Percentiles rank a stretch among this genome's conserved stretches.
phyloP scores from a whole-genome alignment of 1,140 invertebrate species.

The Pseudomyrmex dendroicus region DNA sequence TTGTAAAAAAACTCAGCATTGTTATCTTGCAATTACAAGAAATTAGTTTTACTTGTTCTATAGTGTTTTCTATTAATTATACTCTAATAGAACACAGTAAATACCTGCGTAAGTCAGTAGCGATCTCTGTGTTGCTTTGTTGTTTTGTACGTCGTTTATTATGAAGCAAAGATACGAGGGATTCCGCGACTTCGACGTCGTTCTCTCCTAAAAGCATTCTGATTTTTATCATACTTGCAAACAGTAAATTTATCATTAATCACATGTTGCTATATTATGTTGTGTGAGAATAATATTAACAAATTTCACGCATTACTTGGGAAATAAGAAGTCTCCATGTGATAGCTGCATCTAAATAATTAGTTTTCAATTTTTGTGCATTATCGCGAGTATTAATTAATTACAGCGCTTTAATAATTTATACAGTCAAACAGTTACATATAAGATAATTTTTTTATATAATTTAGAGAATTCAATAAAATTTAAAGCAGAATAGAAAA shows the following conservation, averaged over 20 bases:
- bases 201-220: conserved; percentile 87
- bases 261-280: not conserved
- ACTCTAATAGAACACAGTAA: conserved; percentile 1
- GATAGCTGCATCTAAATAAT: conserved; percentile 9
- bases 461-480: conserved; percentile 19
- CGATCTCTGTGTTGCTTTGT: conserved; percentile 70
- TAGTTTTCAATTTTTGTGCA: conserved; percentile 1
- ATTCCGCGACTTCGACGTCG: conserved; percentile 90
- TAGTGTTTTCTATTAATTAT: not conserved
- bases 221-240: conserved; percentile 10
- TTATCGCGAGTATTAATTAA: not conserved
- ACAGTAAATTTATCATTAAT: not conserved
- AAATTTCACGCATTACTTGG: not conserved
- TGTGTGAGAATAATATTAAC: not conserved
- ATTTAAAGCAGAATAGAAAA: conserved; percentile 19
- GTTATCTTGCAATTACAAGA: too few relatives aligned
- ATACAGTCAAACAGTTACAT: not conserved
- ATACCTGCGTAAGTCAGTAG: conserved; percentile 74
- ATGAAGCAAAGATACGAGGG: conserved; percentile 78
- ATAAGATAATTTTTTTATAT: not conserved
- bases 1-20: not conserved
- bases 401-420: not conserved
- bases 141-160: conserved; percentile 78
- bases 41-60: too few relatives aligned
- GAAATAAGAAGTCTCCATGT: not conserved